Percentiles rank a stretch among this genome's conserved stretches.
Conservation (phyloP, 1,140 invertebrate genomes). For the Heterodera schachtii region DNA sequence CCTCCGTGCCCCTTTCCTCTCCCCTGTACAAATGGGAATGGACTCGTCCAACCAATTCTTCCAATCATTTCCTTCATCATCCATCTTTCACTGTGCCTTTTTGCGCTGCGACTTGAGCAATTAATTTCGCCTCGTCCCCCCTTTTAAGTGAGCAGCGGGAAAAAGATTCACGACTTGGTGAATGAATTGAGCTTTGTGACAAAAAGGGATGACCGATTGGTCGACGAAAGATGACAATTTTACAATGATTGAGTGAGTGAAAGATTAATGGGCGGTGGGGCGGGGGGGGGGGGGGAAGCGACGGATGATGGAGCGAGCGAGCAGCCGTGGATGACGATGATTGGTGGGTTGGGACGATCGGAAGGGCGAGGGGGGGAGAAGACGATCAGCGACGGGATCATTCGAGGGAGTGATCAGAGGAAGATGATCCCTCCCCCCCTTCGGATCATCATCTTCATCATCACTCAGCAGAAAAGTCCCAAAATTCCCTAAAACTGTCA, state of each 20-base stretch:
- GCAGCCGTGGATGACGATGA: neutral
- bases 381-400: neutral
- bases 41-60: no score
- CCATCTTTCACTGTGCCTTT: neutral
- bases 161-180: neutral
- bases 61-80: neutral
- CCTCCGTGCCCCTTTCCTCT: no score
- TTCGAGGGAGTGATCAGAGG: neutral
- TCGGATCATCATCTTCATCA: conserved; percentile 4
- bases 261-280: neutral
- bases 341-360: neutral
- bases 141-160: no score
- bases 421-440: neutral
- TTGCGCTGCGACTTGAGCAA: neutral
- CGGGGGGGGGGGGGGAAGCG: neutral
- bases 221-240: conserved; percentile 17
- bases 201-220: neutral
- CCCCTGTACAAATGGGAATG: no score
- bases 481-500: conserved; percentile 26
- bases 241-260: conserved; percentile 35
- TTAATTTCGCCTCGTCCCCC: neutral
- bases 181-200: neutral
- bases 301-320: neutral
- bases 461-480: neutral
- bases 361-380: neutral